Evolutionary conservation across 2,113 vertebrate species (phyloP).

Genomic region (Balaenoptera acutorostrata): DNA sequence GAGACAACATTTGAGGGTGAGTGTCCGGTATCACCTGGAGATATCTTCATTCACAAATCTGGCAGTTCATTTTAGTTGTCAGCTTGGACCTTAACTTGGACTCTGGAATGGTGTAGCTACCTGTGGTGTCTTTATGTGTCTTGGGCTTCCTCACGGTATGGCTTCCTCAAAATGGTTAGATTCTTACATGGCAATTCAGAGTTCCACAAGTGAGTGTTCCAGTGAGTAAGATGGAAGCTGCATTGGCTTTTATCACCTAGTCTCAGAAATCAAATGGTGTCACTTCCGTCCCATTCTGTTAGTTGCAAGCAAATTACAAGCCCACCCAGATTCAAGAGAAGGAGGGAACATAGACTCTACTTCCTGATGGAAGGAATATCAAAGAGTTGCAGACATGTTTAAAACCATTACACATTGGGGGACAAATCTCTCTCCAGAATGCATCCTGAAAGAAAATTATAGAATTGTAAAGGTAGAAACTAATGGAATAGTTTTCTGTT

Average conservation of each 20-base stretch:
- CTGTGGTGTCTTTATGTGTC: not conserved
- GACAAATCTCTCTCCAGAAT: not conserved
- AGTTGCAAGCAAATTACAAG: not conserved
- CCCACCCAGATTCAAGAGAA: not conserved
- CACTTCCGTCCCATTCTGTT: not conserved
- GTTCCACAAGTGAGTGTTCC: not conserved
- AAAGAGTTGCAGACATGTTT: not conserved
- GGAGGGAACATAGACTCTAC: not conserved
- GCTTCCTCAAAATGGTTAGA: not conserved
- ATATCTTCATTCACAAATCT: not conserved
- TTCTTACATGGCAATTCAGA: not conserved
- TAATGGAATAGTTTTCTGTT: not conserved
- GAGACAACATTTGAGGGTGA: not conserved
- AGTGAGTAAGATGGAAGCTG: not conserved
- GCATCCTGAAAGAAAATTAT: not conserved
- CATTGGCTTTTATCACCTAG: not conserved
- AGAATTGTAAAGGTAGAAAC: not conserved
- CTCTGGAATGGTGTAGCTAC: not conserved
- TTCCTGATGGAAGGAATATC: not conserved
- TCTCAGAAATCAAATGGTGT: not conserved
- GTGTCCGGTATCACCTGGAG: not conserved
- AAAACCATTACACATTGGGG: not conserved
- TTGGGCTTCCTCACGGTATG: not conserved
- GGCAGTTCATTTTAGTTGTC: not conserved
- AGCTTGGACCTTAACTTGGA: not conserved